A percentile compares a stretch with the other conserved stretches of the same genome.
phyloP scores from a whole-genome alignment of 2,888 invertebrate genomes.

The Folsomia candida region DNA sequence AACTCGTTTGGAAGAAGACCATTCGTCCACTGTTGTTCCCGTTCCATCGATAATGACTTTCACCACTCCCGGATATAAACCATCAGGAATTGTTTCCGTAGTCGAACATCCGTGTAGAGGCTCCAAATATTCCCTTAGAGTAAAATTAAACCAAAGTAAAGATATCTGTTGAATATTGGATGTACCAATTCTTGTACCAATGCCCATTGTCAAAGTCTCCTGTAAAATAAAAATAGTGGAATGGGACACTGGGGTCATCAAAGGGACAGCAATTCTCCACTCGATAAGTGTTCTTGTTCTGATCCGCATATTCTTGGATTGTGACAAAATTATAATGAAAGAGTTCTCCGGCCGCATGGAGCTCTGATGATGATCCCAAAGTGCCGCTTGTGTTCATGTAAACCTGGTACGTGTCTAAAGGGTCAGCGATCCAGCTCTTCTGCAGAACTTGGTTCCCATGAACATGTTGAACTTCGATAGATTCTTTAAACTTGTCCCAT shows the following conservation, averaged over 20 bases:
- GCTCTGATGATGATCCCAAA: slow-evolving; percentile 39
- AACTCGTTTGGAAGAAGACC: too few relatives aligned
- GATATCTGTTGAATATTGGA: too few relatives aligned
- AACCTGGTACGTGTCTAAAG: slow-evolving; percentile 34
- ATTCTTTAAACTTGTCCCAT: slow-evolving; percentile 41
- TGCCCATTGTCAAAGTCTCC: slow-evolving; percentile 46
- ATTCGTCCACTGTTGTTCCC: slow-evolving; percentile 35
- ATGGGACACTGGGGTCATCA: slow-evolving; percentile 13
- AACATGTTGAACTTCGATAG: slow-evolving; percentile 43
- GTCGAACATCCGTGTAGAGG: not conserved
- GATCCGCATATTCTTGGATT: slow-evolving; percentile 40
- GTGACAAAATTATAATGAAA: slow-evolving; percentile 41
- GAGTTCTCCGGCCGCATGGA: slow-evolving; percentile 42
- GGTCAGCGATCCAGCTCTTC: slow-evolving; percentile 36
- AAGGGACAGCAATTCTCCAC: slow-evolving; percentile 40
- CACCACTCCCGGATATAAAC: slow-evolving; percentile 31
- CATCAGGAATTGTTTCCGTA: slow-evolving; percentile 19
- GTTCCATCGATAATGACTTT: slow-evolving; percentile 32
- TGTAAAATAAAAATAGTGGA: slow-evolving; percentile 43
- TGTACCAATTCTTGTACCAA: too few relatives aligned
- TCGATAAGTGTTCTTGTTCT: slow-evolving; percentile 27
- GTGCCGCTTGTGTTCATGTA: slow-evolving; percentile 39
- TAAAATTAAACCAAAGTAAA: too few relatives aligned
- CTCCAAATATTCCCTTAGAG: slow-evolving; percentile 31
- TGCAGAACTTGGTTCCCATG: slow-evolving; percentile 36